A percentile compares a stretch with the other conserved stretches of the same genome.
These are phyloP conservation scores for Pentalonia nigronervosa DNA, from an alignment of 1,140 invertebrate species.

Conservation along the genomic window DNA sequence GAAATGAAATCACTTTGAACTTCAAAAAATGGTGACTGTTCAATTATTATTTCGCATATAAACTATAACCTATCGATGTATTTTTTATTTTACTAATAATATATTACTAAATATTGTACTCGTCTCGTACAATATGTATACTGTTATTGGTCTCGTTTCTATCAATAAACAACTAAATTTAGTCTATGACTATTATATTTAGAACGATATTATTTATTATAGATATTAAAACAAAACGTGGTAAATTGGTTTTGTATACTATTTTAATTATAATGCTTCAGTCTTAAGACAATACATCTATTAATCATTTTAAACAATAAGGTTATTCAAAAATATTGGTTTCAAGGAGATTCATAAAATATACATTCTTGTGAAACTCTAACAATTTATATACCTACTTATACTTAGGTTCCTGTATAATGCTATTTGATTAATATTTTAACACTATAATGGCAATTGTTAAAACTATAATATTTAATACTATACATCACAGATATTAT, in stretches of 20 bases:
- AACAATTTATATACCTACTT: not conserved
- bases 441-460: not conserved
- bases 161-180: not conserved
- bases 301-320: constrained; percentile 12
- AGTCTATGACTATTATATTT: not conserved
- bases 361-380: not conserved
- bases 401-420: not conserved
- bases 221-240: not conserved
- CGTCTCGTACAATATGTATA: not conserved
- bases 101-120: not conserved
- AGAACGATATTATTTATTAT: not conserved
- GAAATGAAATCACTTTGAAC: not conserved
- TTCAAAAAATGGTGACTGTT: not conserved
- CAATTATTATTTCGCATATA: not conserved
- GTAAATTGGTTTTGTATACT: not conserved
- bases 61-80: not conserved
- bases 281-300: not conserved
- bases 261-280: not conserved
- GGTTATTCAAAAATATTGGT: not conserved
- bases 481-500: not conserved
- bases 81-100: not conserved
- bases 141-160: not conserved
- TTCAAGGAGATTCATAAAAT: not conserved
- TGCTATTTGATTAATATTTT: not conserved
- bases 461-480: not conserved